A percentile compares a stretch with the other conserved stretches of the same genome.
These are phyloP conservation scores for Bombus fervidus DNA, from an alignment of 1,140 invertebrate genomes.

Conservation along the genomic window DNA sequence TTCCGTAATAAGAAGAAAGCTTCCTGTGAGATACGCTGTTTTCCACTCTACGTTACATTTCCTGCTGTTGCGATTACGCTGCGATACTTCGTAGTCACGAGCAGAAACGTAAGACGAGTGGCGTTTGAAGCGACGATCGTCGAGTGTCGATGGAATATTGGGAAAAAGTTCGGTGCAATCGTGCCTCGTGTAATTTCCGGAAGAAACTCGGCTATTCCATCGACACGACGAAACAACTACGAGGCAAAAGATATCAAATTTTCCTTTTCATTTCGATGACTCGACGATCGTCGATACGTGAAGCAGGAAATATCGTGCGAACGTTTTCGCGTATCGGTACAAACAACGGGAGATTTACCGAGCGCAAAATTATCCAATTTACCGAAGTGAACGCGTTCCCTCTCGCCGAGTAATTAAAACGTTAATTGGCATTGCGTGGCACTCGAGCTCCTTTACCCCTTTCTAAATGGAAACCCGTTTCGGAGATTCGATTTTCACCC, in stretches of 20 bases:
- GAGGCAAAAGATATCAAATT: background rate
- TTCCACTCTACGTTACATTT: background rate
- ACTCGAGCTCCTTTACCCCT: constrained; percentile 17
- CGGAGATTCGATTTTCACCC: constrained; percentile 51
- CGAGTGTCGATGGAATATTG: too few relatives aligned
- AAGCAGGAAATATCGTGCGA: background rate
- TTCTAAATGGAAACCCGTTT: constrained; percentile 47
- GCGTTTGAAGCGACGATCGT: background rate
- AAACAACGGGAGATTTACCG: background rate
- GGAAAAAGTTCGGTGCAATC: too few relatives aligned
- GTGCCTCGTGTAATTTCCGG: too few relatives aligned
- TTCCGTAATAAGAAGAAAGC: constrained; percentile 16
- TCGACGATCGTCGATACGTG: background rate
- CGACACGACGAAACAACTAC: too few relatives aligned
- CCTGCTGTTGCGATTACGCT: background rate
- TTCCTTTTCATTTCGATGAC: background rate
- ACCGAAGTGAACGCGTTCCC: background rate
- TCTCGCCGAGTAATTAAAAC: constrained; percentile 45
- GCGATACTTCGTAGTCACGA: background rate
- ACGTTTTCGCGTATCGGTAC: background rate
- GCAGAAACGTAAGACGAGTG: background rate
- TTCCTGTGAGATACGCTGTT: background rate
- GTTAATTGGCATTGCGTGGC: constrained; percentile 16
- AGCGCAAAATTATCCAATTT: background rate
- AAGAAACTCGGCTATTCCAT: too few relatives aligned